These are phyloP conservation scores for Moxostoma hubbsi DNA, from an alignment of 2,797 vertebrate species.

Conservation along the genomic window DNA sequence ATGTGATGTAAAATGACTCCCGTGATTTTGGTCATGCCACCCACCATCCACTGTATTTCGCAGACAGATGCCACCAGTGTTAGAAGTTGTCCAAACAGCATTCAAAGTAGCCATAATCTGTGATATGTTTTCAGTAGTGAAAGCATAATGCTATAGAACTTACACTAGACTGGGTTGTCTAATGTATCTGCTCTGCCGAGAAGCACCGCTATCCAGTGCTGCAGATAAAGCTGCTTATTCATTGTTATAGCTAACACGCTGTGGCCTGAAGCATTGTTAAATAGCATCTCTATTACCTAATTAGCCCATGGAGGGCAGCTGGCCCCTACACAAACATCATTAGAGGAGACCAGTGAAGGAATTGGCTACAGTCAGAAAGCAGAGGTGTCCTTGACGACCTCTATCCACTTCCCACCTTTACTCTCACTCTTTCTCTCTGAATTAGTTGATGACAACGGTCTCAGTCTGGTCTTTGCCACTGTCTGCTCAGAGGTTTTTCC, in stretches of 20 bases:
- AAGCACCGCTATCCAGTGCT: constrained; percentile 1
- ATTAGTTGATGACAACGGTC: constrained; percentile 39
- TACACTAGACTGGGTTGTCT: constrained; percentile 21
- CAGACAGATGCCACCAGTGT: too few relatives aligned
- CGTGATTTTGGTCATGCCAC: too few relatives aligned
- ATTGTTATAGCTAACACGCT: constrained; percentile 29
- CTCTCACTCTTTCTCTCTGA: constrained; percentile 14
- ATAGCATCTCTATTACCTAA: constrained; percentile 47
- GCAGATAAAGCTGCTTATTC: constrained; percentile 29
- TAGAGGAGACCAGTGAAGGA: constrained; percentile 35
- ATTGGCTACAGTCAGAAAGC: constrained; percentile 36
- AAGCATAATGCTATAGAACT: constrained; percentile 8
- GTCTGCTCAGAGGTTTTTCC: constrained; percentile 46
- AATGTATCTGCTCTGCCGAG: constrained; percentile 31
- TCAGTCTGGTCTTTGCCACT: constrained; percentile 46
- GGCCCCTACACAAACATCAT: constrained; percentile 25
- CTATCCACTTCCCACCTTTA: neutral
- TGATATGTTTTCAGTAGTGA: constrained; percentile 1
- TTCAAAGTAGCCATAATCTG: constrained; percentile 12
- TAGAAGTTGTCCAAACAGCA: neutral
- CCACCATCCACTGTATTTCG: too few relatives aligned
- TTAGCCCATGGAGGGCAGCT: constrained; percentile 46
- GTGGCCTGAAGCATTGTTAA: constrained; percentile 50
- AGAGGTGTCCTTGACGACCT: constrained; percentile 27
- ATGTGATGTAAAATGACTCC: too few relatives aligned